These are phyloP conservation scores for Antigone vipio DNA, from an alignment of 2,113 vertebrate species.

Conservation along the genomic window DNA sequence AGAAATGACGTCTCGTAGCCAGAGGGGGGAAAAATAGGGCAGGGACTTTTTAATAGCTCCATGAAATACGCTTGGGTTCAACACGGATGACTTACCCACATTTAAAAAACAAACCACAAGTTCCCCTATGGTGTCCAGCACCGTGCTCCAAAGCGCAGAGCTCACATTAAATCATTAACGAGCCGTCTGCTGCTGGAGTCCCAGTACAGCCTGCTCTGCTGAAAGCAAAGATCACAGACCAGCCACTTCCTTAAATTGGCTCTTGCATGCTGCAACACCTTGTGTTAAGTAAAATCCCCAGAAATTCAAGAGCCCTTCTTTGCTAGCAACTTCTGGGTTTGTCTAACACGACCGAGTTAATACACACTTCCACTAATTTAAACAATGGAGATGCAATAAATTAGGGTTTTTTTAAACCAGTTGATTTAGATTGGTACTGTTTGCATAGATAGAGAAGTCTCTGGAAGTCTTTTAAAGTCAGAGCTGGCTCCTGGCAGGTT, in stretches of 20 bases:
- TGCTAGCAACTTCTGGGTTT: neutral
- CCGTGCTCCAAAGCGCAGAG: neutral
- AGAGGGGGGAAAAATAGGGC: neutral
- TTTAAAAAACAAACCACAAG: neutral
- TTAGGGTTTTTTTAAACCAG: neutral
- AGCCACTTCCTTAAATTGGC: neutral
- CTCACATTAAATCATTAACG: neutral
- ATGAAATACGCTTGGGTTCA: neutral
- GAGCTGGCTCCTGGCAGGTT: conserved; percentile 10
- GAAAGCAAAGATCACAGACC: neutral
- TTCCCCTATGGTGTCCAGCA: neutral
- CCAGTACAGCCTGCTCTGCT: neutral
- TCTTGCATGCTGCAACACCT: neutral
- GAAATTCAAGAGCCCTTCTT: neutral
- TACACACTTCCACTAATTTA: neutral
- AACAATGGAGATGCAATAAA: neutral
- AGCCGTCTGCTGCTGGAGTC: neutral
- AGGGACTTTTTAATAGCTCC: conserved; percentile 6
- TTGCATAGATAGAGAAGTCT: neutral
- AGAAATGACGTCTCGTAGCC: neutral
- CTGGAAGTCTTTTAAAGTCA: conserved; percentile 15
- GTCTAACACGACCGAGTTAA: neutral
- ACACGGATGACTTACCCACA: neutral
- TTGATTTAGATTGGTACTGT: neutral
- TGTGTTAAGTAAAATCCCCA: neutral